Evolutionary conservation across 2,888 invertebrate species (phyloP).

Genomic region (Allacma fusca): DNA sequence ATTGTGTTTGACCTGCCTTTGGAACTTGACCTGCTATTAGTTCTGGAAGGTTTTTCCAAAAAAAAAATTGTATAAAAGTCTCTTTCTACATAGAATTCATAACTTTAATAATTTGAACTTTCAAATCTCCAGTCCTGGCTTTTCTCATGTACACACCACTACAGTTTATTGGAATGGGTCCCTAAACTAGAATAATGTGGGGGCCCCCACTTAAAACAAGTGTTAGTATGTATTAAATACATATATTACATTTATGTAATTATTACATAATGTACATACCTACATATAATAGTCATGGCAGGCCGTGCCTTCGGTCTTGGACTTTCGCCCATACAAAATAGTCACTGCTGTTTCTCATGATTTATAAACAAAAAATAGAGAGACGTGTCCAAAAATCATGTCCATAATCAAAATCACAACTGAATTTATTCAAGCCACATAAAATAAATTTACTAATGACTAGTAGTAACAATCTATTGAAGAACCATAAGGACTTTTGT

Average conservation of each 20-base stretch:
- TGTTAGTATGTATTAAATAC: not conserved
- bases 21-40: too few species aligned
- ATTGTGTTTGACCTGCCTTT: too few species aligned
- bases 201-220: too few species aligned
- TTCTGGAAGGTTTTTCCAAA: too few species aligned
- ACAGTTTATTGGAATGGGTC: too few species aligned
- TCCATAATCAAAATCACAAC: not conserved
- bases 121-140: not conserved
- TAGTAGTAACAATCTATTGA: not conserved
- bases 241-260: too few species aligned
- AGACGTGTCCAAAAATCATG: conserved; percentile 11
- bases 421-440: not conserved
- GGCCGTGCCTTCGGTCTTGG: conserved; percentile 2
- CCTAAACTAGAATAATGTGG: too few species aligned
- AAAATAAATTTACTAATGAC: not conserved
- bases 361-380: not conserved
- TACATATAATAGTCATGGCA: not conserved
- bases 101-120: not conserved
- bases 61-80: too few species aligned
- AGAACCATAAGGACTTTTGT: not conserved
- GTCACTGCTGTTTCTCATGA: conserved; percentile 5
- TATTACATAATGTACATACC: too few species aligned
- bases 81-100: too few species aligned
- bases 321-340: not conserved
- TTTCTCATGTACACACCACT: too few species aligned